A percentile compares a stretch with the other conserved stretches of the same genome.
Conservation (phyloP, 2,888 invertebrate genomes). For the Encarsia formosa region DNA sequence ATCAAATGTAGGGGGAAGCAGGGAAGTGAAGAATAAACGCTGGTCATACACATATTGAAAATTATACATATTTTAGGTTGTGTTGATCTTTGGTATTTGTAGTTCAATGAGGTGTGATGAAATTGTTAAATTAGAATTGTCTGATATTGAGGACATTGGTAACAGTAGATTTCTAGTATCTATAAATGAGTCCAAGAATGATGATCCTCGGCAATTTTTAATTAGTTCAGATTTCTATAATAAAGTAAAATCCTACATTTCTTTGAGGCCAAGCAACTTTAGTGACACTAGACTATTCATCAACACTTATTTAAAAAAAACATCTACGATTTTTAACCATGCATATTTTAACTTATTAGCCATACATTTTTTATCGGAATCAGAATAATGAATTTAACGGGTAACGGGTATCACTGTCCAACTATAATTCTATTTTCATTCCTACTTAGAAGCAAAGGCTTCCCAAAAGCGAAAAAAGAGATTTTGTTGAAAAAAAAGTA, state of each 20-base stretch:
- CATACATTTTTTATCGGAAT: too few species aligned
- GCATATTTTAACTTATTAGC: too few species aligned
- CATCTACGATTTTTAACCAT: too few species aligned
- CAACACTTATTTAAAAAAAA: too few species aligned
- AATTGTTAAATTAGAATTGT: not conserved
- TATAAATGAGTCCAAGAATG: not conserved
- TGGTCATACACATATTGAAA: not conserved
- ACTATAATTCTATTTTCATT: too few species aligned
- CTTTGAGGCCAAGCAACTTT: constrained; percentile 12
- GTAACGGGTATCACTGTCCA: too few species aligned
- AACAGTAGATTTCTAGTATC: not conserved
- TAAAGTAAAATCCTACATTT: constrained; percentile 15
- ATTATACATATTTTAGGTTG: constrained; percentile 1
- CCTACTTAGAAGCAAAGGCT: too few species aligned
- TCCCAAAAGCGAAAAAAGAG: too few species aligned
- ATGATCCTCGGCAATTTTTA: not conserved
- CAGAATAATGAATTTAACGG: too few species aligned
- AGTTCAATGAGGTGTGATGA: not conserved
- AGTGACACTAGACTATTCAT: constrained; percentile 20
- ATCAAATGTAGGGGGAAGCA: not conserved
- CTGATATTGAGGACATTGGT: not conserved
- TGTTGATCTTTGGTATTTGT: constrained; percentile 5
- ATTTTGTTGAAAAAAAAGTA: too few species aligned
- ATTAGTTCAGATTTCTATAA: not conserved
- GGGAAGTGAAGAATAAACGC: not conserved